Conservation (phyloP, 2,113 vertebrate species). For the human region DNA sequence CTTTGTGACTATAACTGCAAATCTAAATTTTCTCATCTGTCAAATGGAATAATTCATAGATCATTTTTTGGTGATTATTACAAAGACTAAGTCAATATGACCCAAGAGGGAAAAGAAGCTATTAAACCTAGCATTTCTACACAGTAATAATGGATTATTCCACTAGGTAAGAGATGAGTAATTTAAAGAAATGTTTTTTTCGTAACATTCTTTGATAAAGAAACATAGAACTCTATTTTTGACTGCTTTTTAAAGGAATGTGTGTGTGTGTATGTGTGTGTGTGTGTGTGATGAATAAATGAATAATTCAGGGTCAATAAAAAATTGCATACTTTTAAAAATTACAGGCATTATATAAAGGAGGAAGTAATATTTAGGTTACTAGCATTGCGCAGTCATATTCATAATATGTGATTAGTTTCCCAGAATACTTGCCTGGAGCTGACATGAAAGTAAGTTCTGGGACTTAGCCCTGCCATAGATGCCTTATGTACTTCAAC, state of each 20-base stretch:
- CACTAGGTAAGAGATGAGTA: neutral
- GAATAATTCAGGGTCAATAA: neutral
- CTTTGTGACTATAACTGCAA: neutral
- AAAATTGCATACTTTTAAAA: neutral
- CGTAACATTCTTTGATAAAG: neutral
- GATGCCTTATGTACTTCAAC: neutral
- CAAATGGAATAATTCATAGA: neutral
- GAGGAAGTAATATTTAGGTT: neutral
- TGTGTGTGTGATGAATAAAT: neutral
- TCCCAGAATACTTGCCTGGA: neutral
- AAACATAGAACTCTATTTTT: neutral
- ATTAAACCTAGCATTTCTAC: neutral
- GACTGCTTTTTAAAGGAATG: neutral
- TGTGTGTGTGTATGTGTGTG: neutral
- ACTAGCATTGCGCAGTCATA: neutral
- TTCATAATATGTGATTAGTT: neutral
- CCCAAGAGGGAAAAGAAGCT: neutral
- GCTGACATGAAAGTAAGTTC: neutral
- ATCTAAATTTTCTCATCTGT: neutral
- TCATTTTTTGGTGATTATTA: neutral
- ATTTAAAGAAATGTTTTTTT: neutral
- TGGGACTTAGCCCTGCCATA: neutral
- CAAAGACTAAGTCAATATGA: neutral
- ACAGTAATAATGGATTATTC: neutral
- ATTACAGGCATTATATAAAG: neutral